A percentile compares a stretch with the other conserved stretches of the same genome.
phyloP scores from a whole-genome alignment of 2,113 vertebrate species.

The Menidia beryllina region DNA sequence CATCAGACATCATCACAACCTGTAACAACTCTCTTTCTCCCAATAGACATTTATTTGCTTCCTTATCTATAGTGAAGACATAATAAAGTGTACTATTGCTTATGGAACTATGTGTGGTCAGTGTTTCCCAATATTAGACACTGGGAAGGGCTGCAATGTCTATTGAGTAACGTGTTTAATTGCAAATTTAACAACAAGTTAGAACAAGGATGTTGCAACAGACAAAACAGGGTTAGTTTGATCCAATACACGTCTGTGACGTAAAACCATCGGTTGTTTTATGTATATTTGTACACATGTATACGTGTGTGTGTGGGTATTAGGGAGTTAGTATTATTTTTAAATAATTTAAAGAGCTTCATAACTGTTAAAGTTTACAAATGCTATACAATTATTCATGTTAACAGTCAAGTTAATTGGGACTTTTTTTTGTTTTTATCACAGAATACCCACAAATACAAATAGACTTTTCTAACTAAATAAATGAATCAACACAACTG shows the following conservation, averaged over 20 bases:
- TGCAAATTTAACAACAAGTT: neutral
- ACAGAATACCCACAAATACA: no score
- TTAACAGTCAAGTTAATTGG: no score
- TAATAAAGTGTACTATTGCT: neutral
- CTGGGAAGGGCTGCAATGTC: neutral
- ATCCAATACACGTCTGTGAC: neutral
- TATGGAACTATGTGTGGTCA: neutral
- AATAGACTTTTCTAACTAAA: no score
- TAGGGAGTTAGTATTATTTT: no score
- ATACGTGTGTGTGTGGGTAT: no score
- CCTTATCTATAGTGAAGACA: neutral
- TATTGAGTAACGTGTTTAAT: neutral
- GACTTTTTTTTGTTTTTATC: no score
- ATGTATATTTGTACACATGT: no score
- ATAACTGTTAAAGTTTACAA: no score
- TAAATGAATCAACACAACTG: no score
- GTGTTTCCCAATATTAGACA: slow-evolving; percentile 10
- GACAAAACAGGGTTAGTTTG: neutral
- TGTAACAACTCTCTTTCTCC: neutral
- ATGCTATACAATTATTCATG: no score
- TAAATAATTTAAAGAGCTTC: no score
- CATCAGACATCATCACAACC: neutral
- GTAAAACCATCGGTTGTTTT: no score
- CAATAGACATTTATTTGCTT: neutral
- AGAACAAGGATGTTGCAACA: neutral